Percentiles rank a stretch among this genome's conserved stretches.
Evolutionary conservation across 2,113 vertebrate species (phyloP).

Genomic region (Bos javanicus): DNA sequence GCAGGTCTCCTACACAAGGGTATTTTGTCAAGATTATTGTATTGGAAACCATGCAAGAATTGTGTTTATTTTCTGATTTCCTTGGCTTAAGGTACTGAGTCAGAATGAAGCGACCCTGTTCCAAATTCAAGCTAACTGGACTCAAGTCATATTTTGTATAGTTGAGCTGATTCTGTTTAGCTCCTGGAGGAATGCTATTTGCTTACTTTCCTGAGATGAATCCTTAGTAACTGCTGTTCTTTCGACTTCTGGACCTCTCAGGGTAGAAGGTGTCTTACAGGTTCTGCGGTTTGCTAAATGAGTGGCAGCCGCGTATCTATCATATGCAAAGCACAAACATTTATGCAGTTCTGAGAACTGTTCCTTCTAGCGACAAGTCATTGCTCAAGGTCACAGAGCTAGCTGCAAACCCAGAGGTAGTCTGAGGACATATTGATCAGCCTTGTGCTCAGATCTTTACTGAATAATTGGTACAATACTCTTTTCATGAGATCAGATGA

Average conservation of each 20-base stretch:
- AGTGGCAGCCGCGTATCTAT: neutral
- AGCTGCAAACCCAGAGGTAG: neutral
- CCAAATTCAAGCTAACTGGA: neutral
- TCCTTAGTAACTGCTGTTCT: neutral
- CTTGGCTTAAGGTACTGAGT: neutral
- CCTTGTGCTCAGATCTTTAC: neutral
- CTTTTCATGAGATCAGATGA: neutral
- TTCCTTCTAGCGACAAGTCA: neutral
- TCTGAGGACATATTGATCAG: neutral
- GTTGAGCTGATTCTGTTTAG: neutral
- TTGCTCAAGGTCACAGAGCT: neutral
- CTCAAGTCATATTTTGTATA: neutral
- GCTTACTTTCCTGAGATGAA: neutral
- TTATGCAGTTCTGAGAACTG: neutral
- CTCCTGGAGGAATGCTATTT: neutral
- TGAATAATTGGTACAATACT: neutral
- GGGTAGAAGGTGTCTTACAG: neutral
- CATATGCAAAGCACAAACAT: neutral
- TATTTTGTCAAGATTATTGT: neutral
- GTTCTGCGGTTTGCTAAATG: neutral
- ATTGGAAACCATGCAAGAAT: neutral
- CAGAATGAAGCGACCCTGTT: neutral
- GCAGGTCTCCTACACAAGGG: neutral
- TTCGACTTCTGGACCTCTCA: neutral
- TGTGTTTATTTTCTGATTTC: neutral